Evolutionary conservation across 2,888 invertebrate genomes (phyloP), one percentile per base, ranked within the genome.

Genomic region (Archips crataeganus): DNA sequence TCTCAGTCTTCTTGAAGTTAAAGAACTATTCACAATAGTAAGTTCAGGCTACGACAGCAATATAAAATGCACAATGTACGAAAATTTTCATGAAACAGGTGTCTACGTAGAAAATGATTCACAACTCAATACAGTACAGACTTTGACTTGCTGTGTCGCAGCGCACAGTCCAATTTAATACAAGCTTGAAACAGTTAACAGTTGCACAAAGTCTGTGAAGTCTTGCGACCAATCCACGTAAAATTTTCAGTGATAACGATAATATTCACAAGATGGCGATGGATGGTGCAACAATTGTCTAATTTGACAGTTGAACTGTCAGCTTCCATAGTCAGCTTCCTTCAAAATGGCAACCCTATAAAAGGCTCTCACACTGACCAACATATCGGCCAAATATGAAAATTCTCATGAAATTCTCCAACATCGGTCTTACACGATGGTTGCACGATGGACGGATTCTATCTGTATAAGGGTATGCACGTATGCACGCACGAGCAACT

Each of bases 181-280:
- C 61, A 62, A 72, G 8, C 62, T 39, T 39, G 39, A 34, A 68
- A 63, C 63, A 39, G 39, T 68, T 63, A 68, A 63, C 63, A 39
- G 39, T 68, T 63, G 68, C 66, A 68, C 2, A 8, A 65, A 65
- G 15, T 32, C 49, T 34, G 23, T 39, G 39, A 39, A 66, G 66
- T 54, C 69, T 60, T 60, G 57, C 65, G 36, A 61, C 60, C 51
- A 34, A 66, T 39, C 65, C 74, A 74, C 74, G 74, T 74, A 74
- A 45, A 63, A 69, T 70, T 51, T 70, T 70, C 61, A 65, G 74
- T 74, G 74, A 74, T 74, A 70, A 74, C 74, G 74, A 74, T 65
- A 74, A 61, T 70, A 70, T 54, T n/a, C 74, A 74, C 74, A 74
- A 74, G 74, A 74, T 74, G 74, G 74, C 74, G 74, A 61, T 74